Base-by-base conservation (phyloP, 1,140 invertebrate species). In the Polyergus mexicanus region DNA sequence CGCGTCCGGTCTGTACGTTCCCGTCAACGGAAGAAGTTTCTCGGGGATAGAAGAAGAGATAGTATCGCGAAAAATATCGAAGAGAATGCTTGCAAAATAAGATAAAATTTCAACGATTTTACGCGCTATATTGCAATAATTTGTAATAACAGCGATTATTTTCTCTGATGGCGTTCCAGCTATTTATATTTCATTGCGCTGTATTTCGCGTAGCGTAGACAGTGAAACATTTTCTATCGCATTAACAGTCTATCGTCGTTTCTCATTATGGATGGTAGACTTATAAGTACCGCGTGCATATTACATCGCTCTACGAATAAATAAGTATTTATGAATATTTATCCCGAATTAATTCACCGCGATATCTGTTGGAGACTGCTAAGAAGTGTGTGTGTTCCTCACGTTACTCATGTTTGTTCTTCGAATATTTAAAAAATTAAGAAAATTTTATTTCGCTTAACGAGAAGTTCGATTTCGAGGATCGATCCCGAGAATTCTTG, bases 1-100 rank as follows among this genome's bases (percentile, higher is more conserved):
- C 88, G 69, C 78, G 84, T 86, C 80, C 87, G 84, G 80, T 65
- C 69, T 54, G 38, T 68, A 22, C 16, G 68, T 41, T 84, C 28
- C n/a, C 80, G 56, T 25, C 32, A 56, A 22, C 69, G 51, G 69
- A 83, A 74, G 35, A 76, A 66, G 22, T 22, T 51, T 74, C 51
- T 28, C 62, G n/a, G 71, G 22, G 58, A 88, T 25, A 75, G 54
- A 81, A 62, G 54, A 56, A 28, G 62, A 81, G 58, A 85, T 51
- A 71, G 68, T 54, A 80, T 56, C 25, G 65, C 35, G 63, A 54
- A 80, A 66, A 56, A 80, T 56, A 47, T 80, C 22, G 22, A 54
- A 80, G 85, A 86, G 22, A 32, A 63, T n/a, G 35, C 7, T 65
- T 22, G 28, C 44, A 41, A 41, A 54, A 19, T 22, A 19, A 56